Base-by-base conservation (phyloP, 1,140 invertebrate genomes). In the Neodiprion fabricii region DNA sequence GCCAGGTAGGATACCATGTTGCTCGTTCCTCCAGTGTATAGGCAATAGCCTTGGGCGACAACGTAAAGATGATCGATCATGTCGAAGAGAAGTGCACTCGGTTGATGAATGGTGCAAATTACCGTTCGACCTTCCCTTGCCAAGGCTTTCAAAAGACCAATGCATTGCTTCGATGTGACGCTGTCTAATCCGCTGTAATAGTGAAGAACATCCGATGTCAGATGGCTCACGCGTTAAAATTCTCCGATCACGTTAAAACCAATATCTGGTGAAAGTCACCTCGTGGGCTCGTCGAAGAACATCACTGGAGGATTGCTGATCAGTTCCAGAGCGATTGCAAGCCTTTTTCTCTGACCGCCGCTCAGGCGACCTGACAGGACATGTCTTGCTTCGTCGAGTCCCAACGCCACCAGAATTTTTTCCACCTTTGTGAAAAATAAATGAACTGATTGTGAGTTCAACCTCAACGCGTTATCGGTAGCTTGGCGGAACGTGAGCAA, bases 201-300 rank as follows among this genome's bases (percentile, higher is more conserved):
- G 72, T n/a, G 76, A 28, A 48, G 53, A 8, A 61, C 5, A 40
- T 40, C 28, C 28, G 5, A 5, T 40, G 28, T 40, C 1, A 40
- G 28, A 40, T 40, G 28, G 28, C 28, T 40, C 28, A 40, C 28
- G 28, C 28, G 28, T 40, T 40, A 40, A 40, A 40, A 40, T 40
- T 40, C 28, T 40, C 28, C 28, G 28, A 40, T 40, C 28, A 40
- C 28, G 28, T 40, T 40, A 40, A 40, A 40, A 40, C 28, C 28
- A 40, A 2, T 40, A 5, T 40, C 28, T 40, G 28, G 28, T 3
- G 28, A 40, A 40, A 40, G 61, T 91, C 85, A 97, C 96, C 95
- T 97, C 7, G 96, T 98, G 66, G 96, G 96, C 85, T 98, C 97
- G 85, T 98, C 97, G 79, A 98, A 93, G 87, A 97, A 97, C 90